Evolutionary conservation across 2,888 invertebrate species (phyloP), one percentile per base, ranked within the genome.

Genomic region (Oeneis ivallda): DNA sequence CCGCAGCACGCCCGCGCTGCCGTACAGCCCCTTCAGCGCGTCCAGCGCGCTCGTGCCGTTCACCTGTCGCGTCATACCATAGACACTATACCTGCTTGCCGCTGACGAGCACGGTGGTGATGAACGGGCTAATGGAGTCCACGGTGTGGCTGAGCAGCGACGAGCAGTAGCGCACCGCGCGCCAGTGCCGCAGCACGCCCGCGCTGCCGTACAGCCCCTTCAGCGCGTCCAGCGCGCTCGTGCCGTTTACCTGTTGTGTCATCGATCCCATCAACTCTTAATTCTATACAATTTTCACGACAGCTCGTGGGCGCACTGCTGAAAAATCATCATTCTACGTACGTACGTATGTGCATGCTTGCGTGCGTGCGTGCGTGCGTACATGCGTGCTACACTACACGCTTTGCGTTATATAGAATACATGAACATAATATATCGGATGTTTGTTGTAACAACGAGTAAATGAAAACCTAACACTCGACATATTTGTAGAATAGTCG

Each of bases 41-140:
- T 96, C 94, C 69, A 93, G 93, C 0, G 96, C 96, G 75, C 90
- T 92, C 57, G 87, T 76, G 34, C 93, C 93, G 74, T 86, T 85
- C 70, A 92, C 85, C 91, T 90, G 74, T 8, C 87, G n/a, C n/a
- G n/a, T n/a, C n/a, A n/a, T n/a, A n/a, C n/a, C n/a, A n/a, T n/a
- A n/a, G n/a, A n/a, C n/a, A n/a, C n/a, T n/a, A 10, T 77, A 97
- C 97, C 94, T 99, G 98, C 87, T 99, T 99, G 70, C 99, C 99
- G 86, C 98, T 97, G 50, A 99, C 99, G 57, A 99, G 93, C 72
- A 99, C 97, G 47, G 98, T 97, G 50, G 99, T 99, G 77, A 99
- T 98, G 81, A 98, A 98, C 6, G 99, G 99, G 86, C 98, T 98
- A 78, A 99, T 97, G 71, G 98, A 98, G 90, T 99, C 99, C 10